These are phyloP conservation scores for Ips nitidus DNA, from an alignment of 1,140 invertebrate species.

Conservation along the genomic window DNA sequence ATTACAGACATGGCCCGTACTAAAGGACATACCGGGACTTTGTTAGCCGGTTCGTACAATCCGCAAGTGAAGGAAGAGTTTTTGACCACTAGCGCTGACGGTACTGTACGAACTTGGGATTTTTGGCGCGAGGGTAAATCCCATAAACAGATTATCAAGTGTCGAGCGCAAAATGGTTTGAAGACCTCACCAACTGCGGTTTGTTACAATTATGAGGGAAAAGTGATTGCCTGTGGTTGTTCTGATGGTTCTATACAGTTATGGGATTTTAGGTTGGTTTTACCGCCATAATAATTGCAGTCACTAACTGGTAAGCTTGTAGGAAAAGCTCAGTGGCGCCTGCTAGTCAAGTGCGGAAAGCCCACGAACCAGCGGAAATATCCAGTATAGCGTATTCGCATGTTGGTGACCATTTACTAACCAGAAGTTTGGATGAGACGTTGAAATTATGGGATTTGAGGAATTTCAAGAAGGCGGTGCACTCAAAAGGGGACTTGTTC, in stretches of 20 bases:
- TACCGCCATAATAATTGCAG: background rate
- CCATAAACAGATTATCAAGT: constrained; percentile 88
- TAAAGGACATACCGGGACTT: constrained; percentile 91
- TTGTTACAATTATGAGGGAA: constrained; percentile 83
- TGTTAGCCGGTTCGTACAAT: constrained; percentile 94
- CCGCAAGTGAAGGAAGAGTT: constrained; percentile 91
- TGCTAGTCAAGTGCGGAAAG: constrained; percentile 71
- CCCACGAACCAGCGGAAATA: constrained; percentile 82
- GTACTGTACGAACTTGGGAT: constrained; percentile 87
- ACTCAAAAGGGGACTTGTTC: constrained; percentile 69
- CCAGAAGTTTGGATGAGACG: constrained; percentile 88
- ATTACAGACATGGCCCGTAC: constrained; percentile 92
- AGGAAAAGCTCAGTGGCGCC: constrained; percentile 82
- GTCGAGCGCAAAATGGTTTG: constrained; percentile 82
- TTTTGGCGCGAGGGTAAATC: constrained; percentile 71
- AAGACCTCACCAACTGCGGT: constrained; percentile 87
- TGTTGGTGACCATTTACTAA: constrained; percentile 75
- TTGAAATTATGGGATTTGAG: constrained; percentile 95
- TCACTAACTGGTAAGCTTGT: constrained; percentile 1
- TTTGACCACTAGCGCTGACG: constrained; percentile 90
- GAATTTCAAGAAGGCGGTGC: constrained; percentile 77
- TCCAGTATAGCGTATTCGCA: constrained; percentile 88
- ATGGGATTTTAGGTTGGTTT: constrained; percentile 78
- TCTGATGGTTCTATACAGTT: constrained; percentile 96
- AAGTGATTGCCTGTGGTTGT: constrained; percentile 87